Evolutionary conservation across 2,113 vertebrate species (phyloP).

Genomic region (Odocoileus hemionus): DNA sequence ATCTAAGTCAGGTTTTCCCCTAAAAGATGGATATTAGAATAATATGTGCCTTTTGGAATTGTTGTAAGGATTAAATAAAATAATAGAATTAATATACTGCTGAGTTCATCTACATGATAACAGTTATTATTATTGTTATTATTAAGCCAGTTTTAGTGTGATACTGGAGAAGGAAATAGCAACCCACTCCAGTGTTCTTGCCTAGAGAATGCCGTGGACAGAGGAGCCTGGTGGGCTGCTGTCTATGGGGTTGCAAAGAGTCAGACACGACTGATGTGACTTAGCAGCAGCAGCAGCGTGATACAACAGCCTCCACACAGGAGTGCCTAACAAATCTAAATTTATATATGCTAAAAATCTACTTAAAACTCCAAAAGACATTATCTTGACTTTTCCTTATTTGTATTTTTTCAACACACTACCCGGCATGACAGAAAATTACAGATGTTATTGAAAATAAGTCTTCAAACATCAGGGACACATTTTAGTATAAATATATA

Average conservation of each 20-base stretch:
- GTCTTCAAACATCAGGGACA: conserved; percentile 39
- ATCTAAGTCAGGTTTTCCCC: not conserved
- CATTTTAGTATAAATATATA: not conserved
- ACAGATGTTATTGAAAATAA: conserved; percentile 51
- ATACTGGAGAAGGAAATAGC: not conserved
- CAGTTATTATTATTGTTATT: not conserved
- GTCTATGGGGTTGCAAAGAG: not conserved
- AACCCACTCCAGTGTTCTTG: not conserved
- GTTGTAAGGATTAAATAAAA: not conserved
- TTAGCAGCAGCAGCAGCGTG: not conserved
- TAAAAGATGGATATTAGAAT: not conserved
- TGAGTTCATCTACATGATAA: not conserved
- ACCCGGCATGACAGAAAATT: conserved; percentile 39
- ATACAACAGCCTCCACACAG: not conserved
- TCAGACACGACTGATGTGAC: rapidly evolving
- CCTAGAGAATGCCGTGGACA: not conserved
- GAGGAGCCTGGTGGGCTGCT: not conserved
- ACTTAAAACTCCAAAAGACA: not conserved
- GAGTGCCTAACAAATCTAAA: not conserved
- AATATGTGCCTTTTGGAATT: not conserved
- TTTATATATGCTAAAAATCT: not conserved
- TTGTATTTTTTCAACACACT: conserved; percentile 26
- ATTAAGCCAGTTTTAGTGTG: not conserved
- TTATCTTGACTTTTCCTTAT: conserved; percentile 12
- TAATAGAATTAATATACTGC: not conserved